Base-by-base conservation (phyloP, 2,888 invertebrate genomes). In the Quadroppia sp. region DNA sequence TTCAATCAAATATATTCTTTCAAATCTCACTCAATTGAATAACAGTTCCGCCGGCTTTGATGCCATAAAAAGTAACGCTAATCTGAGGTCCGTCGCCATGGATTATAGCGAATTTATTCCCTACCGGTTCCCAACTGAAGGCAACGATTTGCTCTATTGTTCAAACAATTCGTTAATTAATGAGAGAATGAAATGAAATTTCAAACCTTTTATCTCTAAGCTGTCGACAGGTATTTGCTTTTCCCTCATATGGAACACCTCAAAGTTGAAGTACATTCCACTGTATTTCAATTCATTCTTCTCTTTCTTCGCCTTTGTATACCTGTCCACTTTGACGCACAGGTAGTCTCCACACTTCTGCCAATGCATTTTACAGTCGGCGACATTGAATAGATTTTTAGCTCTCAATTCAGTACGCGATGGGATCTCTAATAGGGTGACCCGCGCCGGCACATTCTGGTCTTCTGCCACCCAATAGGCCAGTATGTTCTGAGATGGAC, bases 401-500 rank as follows among this genome's bases (percentile, higher is more conserved):
- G 92, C 92, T 78, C 96, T 88, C 56, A 89, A 88, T 84, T 94
- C 94, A 71, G 88, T 89, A 75, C 92, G 89, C 80, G 85, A 92
- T 3, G 97, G 97, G 76, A 98, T 88, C 82, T 95, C 94, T 71
- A 97, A 86, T 0, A 98, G 86, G 0, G 92, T 94, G 0, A 98
- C 96, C 80, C 95, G 87, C 0, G 97, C 97, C 13, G 98, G 97
- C 0, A 94, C 94, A 81, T 96, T 94, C 42, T 82, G 80, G 81
- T 94, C 90, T 84, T 99, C 99, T 0, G 96, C 94, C 3, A 97
- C 95, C 96, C 98, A 99, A 83, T 96, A 99, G 0, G 97, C 97
- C 67, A 99, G 87, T 45, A 92, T 87, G 81, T 96, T 97, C 82
- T 97, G 95, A 0, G 95, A 91, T 0, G 99, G 98, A 0, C 97